Evolutionary conservation across 2,888 invertebrate species (phyloP).

Genomic region (Dichetophora obliterata): DNA sequence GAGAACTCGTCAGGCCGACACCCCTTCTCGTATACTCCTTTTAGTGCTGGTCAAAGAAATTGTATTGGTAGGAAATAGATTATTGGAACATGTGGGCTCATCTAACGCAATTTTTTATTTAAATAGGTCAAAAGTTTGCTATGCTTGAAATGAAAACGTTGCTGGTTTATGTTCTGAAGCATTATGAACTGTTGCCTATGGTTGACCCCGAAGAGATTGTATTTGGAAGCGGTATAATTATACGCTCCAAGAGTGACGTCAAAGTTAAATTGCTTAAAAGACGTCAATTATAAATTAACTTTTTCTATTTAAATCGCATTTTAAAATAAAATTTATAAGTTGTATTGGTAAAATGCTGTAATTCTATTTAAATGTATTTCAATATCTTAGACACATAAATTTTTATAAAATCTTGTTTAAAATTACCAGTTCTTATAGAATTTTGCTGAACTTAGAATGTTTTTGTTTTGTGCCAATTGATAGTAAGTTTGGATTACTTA

Average conservation of each 20-base stretch:
- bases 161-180: conserved; percentile 53
- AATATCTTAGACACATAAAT: too few species aligned
- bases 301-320: too few species aligned
- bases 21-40: conserved; percentile 63
- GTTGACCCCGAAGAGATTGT: conserved; percentile 44
- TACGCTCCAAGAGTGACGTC: conserved; percentile 44
- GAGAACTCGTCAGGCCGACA: conserved; percentile 69
- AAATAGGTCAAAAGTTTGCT: conserved; percentile 60
- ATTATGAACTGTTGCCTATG: conserved; percentile 53
- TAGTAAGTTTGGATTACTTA: too few species aligned
- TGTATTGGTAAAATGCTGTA: too few species aligned
- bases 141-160: conserved; percentile 60
- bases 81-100: too few species aligned
- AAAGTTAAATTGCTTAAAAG: conserved; percentile 43
- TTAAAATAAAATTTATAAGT: too few species aligned
- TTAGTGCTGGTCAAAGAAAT: conserved; percentile 66
- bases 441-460: too few species aligned
- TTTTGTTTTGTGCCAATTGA: too few species aligned
- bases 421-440: too few species aligned
- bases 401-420: too few species aligned
- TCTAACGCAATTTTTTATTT: too few species aligned
- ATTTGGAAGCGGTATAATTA: conserved; percentile 49
- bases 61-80: conserved; percentile 60
- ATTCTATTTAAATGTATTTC: too few species aligned
- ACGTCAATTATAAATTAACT: neutral